A percentile compares a stretch with the other conserved stretches of the same genome.
Evolutionary conservation across 2,888 invertebrate species (phyloP).

Genomic region (Minunthozetes semirufus): DNA sequence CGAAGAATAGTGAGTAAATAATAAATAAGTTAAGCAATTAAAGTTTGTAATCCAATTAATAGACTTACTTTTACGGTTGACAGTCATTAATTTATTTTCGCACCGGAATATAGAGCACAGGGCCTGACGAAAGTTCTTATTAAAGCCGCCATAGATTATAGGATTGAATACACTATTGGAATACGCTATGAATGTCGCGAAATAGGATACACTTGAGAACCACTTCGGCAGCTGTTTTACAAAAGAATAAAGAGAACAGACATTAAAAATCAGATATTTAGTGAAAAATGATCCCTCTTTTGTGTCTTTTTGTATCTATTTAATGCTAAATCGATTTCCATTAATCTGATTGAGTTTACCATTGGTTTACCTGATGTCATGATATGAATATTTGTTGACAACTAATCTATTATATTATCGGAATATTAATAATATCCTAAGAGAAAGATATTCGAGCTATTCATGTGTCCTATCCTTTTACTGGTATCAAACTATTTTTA

Average conservation of each 20-base stretch:
- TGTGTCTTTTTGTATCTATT: too few species aligned
- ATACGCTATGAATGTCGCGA: slow-evolving; percentile 48
- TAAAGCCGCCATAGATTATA: slow-evolving; percentile 50
- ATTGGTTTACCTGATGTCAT: too few species aligned
- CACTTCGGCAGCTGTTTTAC: slow-evolving; percentile 47
- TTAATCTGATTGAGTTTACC: too few species aligned
- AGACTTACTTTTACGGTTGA: neutral
- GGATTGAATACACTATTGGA: slow-evolving; percentile 50
- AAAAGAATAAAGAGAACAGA: neutral
- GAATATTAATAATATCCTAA: too few species aligned
- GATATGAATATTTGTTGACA: too few species aligned
- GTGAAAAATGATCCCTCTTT: slow-evolving; percentile 14
- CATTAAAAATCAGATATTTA: slow-evolving; percentile 13
- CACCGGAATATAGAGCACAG: slow-evolving; percentile 37
- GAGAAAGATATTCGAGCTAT: too few species aligned
- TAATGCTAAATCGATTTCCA: too few species aligned
- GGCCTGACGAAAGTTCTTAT: slow-evolving; percentile 50
- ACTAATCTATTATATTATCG: too few species aligned
- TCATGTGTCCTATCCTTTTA: too few species aligned
- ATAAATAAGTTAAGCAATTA: neutral
- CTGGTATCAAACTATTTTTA: too few species aligned
- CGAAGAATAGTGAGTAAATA: neutral
- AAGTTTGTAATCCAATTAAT: too few species aligned
- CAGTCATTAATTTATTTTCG: neutral
- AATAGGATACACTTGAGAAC: slow-evolving; percentile 47